Percentiles rank a stretch among this genome's conserved stretches.
phyloP scores from a whole-genome alignment of 2,888 invertebrate species.

The Lepidocyrtinus sp. region DNA sequence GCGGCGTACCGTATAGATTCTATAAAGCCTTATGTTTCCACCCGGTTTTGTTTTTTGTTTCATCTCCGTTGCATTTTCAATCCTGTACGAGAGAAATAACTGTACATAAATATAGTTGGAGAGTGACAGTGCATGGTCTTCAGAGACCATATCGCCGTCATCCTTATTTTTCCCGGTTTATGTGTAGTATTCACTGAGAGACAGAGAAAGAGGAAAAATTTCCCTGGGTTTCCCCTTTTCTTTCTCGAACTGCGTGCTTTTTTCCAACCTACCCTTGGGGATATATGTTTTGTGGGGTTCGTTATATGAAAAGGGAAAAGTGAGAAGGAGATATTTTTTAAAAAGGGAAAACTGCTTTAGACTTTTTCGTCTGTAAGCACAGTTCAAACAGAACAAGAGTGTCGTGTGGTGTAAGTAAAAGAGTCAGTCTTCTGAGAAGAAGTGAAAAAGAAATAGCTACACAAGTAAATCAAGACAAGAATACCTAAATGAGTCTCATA shows the following conservation, averaged over 20 bases:
- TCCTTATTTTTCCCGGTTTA: not conserved
- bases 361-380: not conserved
- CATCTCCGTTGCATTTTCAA: not conserved
- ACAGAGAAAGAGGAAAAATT: conserved; percentile 3
- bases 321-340: conserved; percentile 29
- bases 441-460: conserved; percentile 34
- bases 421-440: not conserved
- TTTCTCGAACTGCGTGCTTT: too few relatives aligned
- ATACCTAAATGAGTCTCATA: conserved; percentile 59
- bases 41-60: not conserved
- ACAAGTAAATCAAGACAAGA: conserved; percentile 59
- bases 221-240: conserved; percentile 24
- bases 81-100: not conserved
- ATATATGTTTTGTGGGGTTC: conserved; percentile 30
- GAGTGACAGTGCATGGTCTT: conserved; percentile 1
- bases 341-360: not conserved
- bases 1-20: not conserved
- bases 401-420: not conserved
- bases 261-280: conserved; percentile 31
- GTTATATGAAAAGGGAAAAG: conserved; percentile 32
- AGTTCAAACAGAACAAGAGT: not conserved
- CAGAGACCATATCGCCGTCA: not conserved
- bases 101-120: not conserved
- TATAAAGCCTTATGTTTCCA: not conserved
- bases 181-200: conserved; percentile 13